Conservation (phyloP, 2,888 invertebrate species). For the Ariolimax columbianus region DNA sequence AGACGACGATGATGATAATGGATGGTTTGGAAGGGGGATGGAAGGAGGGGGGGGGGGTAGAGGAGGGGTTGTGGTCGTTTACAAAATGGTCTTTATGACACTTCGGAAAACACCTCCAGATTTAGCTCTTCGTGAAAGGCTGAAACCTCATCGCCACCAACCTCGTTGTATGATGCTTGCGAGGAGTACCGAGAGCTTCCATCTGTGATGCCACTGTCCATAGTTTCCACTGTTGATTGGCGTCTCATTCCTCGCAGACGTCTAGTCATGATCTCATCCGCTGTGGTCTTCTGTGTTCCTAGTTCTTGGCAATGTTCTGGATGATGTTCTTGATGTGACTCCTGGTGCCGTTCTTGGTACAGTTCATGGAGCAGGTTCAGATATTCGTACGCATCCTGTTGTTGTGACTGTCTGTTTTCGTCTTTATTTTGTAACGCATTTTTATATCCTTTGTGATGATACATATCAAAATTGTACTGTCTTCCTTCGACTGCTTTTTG, state of each 20-base stretch:
- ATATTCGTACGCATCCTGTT: too few species aligned
- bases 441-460: too few species aligned
- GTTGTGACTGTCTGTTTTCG: too few species aligned
- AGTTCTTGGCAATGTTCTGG: neutral
- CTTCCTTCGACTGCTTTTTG: too few species aligned
- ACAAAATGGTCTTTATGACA: neutral
- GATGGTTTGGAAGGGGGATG: too few species aligned
- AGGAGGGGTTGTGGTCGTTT: too few species aligned
- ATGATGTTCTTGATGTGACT: neutral
- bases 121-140: neutral
- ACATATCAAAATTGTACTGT: too few species aligned
- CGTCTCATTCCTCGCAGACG: neutral
- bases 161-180: slow-evolving; percentile 13
- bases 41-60: too few species aligned
- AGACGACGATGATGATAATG: too few species aligned
- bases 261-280: neutral
- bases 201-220: slow-evolving; percentile 56
- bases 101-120: neutral
- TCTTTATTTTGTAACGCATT: too few species aligned
- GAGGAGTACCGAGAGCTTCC: slow-evolving; percentile 15
- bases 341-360: neutral
- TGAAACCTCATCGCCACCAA: slow-evolving; percentile 18
- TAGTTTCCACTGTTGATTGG: slow-evolving; percentile 56
- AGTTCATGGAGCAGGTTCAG: too few species aligned
- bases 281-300: neutral